Evolutionary conservation across 2,888 invertebrate genomes (phyloP), one percentile per base, ranked within the genome.

Genomic region (Eurois occulta): DNA sequence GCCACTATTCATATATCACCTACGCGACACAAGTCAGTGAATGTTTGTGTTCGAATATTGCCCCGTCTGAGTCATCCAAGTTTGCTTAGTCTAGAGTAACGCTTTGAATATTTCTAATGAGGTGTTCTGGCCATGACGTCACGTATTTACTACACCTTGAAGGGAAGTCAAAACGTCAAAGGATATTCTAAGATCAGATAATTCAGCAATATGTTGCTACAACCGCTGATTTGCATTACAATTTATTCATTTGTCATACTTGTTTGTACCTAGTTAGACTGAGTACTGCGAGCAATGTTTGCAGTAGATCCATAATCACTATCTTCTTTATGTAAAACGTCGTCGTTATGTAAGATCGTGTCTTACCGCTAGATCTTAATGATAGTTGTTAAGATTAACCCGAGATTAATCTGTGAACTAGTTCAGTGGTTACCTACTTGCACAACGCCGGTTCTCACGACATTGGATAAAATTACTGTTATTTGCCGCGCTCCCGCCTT

Each of bases 391-490:
- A 86, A 95, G 95, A 95, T 95, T 93, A 94, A 89, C 84, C 86
- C 85, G 87, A 90, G 92, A 93, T 93, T 92, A 93, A 94, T 94
- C 94, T 94, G 94, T 93, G 94, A 95, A 95, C 95, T 95, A 94
- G 96, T 94, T 94, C 93, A 94, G 92, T 88, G 89, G 91, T 90
- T 88, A 87, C 73, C 90, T 89, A 90, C 92, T 95, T 95, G 93
- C 95, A 91, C 95, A 94, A 93, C 93, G 88, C 72, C 85, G 87
- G 92, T 95, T 96, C 96, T 93, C 96, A 96, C 96, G 96, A 95
- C 96, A 96, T 96, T 96, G 96, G 93, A 93, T 91, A 89, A 93
- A 95, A 95, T 95, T 94, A 95, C 95, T 91, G 94, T 95, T 95
- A 95, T 95, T 94, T 92, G 87, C 82, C 69, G 77, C 81, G 80